Evolutionary conservation across 2,888 invertebrate species (phyloP).

Genomic region (Eudasyphora cyanicolor): DNA sequence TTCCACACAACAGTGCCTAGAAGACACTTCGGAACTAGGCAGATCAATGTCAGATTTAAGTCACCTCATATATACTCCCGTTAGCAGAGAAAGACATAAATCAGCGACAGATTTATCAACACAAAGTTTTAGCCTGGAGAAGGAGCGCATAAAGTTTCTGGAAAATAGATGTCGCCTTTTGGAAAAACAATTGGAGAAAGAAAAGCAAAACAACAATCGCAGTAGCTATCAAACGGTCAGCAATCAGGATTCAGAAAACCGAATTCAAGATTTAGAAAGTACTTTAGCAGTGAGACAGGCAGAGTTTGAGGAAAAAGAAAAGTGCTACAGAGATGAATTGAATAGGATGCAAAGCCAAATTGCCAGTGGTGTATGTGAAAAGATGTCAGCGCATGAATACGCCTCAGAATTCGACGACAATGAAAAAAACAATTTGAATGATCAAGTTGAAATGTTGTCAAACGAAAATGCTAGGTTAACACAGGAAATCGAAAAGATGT

Average conservation of each 20-base stretch:
- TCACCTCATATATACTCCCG: conserved; percentile 65
- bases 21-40: conserved; percentile 76
- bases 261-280: conserved; percentile 90
- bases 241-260: conserved; percentile 69
- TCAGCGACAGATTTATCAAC: conserved; percentile 76
- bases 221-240: conserved; percentile 54
- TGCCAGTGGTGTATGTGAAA: neutral
- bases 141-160: conserved; percentile 75
- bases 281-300: conserved; percentile 89
- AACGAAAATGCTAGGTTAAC: neutral
- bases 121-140: conserved; percentile 73
- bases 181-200: conserved; percentile 77
- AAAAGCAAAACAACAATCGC: conserved; percentile 71
- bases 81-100: conserved; percentile 73
- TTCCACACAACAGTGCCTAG: conserved; percentile 79
- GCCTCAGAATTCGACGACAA: conserved; percentile 34
- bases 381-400: neutral
- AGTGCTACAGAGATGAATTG: conserved; percentile 18
- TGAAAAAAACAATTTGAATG: conserved; percentile 17
- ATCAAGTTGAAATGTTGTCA: neutral
- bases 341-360: conserved; percentile 40
- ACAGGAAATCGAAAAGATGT: neutral
- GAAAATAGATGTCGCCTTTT: conserved; percentile 77
- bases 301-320: conserved; percentile 86
- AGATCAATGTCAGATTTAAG: conserved; percentile 79